These are phyloP conservation scores for Periplaneta americana DNA, from an alignment of 1,140 invertebrate species.

Conservation along the genomic window DNA sequence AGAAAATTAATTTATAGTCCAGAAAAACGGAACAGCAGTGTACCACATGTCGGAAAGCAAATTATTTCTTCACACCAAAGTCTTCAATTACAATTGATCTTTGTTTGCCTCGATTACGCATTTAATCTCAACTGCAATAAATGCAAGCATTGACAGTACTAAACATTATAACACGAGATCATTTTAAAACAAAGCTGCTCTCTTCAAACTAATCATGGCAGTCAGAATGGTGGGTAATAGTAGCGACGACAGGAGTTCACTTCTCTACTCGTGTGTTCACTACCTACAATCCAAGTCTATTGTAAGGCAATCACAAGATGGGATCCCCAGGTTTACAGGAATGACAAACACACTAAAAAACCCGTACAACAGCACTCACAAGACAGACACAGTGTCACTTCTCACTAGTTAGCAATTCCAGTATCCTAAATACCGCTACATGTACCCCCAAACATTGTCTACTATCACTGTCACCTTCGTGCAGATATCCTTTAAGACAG, in stretches of 20 bases:
- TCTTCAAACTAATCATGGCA: neutral
- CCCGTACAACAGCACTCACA: neutral
- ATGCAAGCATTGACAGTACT: neutral
- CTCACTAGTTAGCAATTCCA: neutral
- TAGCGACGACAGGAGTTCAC: neutral
- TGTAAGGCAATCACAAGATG: neutral
- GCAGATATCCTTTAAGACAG: too few species aligned
- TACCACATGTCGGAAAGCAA: neutral
- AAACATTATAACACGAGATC: neutral
- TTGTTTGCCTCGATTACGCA: neutral
- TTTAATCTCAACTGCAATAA: neutral
- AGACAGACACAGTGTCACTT: neutral
- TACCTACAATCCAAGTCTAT: neutral
- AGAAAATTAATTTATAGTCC: neutral
- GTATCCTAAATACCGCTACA: too few species aligned
- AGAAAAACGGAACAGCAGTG: neutral
- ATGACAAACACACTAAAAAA: neutral
- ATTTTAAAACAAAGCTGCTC: neutral
- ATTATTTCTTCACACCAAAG: neutral
- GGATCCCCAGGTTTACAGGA: neutral
- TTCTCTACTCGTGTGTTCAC: neutral
- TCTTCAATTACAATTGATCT: neutral
- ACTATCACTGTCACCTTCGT: too few species aligned
- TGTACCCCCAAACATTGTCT: too few species aligned
- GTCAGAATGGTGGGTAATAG: neutral